Percentiles rank a stretch among this genome's conserved stretches.
Conservation (phyloP, 2,888 invertebrate species). For the Clusia tigrina region DNA sequence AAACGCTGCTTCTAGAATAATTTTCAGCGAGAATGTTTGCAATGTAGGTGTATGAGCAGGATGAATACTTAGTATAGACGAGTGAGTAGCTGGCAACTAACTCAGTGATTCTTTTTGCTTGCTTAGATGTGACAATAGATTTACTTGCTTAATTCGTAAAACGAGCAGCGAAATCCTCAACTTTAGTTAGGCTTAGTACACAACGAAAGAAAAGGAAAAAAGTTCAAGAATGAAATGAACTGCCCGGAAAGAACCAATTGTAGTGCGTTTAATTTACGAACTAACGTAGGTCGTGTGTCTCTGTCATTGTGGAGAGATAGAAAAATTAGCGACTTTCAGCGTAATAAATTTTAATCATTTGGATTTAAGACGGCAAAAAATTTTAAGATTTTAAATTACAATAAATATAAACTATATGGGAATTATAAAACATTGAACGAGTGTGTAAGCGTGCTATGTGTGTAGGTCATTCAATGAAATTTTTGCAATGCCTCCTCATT, state of each 20-base stretch:
- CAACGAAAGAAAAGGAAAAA: conserved; percentile 42
- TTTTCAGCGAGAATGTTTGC: neutral
- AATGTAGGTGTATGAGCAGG: conserved; percentile 6
- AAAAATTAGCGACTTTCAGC: conserved; percentile 28
- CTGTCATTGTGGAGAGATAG: conserved; percentile 7
- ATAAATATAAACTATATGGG: neutral
- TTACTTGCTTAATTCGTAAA: neutral
- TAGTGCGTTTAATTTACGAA: conserved; percentile 58
- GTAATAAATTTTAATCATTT: conserved; percentile 56
- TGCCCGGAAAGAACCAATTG: conserved; percentile 66
- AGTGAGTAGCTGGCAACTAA: neutral
- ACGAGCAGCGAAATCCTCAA: conserved; percentile 2
- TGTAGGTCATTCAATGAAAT: neutral
- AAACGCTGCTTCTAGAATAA: conserved; percentile 10
- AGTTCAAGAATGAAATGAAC: conserved; percentile 49
- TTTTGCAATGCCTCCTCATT: no score
- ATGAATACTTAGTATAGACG: no score
- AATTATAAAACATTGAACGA: conserved; percentile 35
- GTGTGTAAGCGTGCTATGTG: neutral
- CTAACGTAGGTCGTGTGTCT: conserved; percentile 15
- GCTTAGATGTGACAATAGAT: conserved; percentile 7
- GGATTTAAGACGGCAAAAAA: neutral
- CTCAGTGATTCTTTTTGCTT: neutral
- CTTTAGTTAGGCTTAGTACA: conserved; percentile 24
- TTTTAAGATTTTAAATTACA: neutral